A percentile compares a stretch with the other conserved stretches of the same genome.
These are phyloP conservation scores for Prionailurus bengalensis DNA, from an alignment of 2,113 vertebrate genomes.

Conservation along the genomic window DNA sequence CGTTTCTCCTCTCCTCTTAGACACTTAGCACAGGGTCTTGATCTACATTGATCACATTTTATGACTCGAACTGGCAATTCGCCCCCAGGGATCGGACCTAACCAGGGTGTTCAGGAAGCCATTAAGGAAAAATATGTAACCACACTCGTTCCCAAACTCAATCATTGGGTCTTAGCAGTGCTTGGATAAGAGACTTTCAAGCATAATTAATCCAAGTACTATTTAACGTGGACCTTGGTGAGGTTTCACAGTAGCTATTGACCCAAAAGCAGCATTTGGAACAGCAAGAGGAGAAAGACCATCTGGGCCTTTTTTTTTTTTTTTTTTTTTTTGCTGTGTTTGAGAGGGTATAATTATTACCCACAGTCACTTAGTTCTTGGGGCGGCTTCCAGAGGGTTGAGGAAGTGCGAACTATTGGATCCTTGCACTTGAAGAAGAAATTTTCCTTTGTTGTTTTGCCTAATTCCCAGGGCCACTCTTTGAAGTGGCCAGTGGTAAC, in stretches of 20 bases:
- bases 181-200: constrained; percentile 65
- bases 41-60: constrained; percentile 80
- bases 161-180: constrained; percentile 54
- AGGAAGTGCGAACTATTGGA: neutral
- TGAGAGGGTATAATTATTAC: neutral
- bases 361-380: neutral
- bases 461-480: constrained; percentile 4
- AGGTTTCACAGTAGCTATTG: constrained; percentile 21
- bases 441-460: constrained; percentile 18
- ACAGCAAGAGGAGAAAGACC: neutral
- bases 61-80: constrained; percentile 75
- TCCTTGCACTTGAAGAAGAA: constrained; percentile 23
- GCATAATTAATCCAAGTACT: constrained; percentile 73
- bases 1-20: constrained; percentile 19
- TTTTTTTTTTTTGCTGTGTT: neutral
- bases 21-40: constrained; percentile 72
- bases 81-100: constrained; percentile 58
- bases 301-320: neutral
- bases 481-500: constrained; percentile 55
- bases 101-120: constrained; percentile 82
- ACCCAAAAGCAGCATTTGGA: neutral
- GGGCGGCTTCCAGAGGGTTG: neutral
- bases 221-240: constrained; percentile 30
- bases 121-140: constrained; percentile 82
- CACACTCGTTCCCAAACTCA: constrained; percentile 77